Conservation (phyloP, 2,888 invertebrate genomes). For the Drosophila nigricruria region DNA sequence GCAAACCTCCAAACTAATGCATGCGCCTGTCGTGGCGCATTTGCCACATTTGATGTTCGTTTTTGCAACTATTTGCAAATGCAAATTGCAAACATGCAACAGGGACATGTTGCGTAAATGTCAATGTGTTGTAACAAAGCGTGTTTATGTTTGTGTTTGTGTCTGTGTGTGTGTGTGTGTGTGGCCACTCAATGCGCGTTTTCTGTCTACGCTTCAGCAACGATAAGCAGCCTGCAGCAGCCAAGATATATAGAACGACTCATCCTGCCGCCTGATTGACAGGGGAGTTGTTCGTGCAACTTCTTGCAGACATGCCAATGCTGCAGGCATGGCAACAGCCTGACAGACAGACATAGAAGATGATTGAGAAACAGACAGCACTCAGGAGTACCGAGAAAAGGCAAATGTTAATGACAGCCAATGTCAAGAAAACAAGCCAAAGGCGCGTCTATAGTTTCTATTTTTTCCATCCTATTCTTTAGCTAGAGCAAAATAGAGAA, state of each 20-base stretch:
- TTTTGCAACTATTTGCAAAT: conserved; percentile 81
- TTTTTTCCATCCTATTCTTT: background rate
- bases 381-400: conserved; percentile 9
- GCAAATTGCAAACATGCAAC: conserved; percentile 82
- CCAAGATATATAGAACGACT: conserved; percentile 36
- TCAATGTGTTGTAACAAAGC: conserved; percentile 62
- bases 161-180: conserved; percentile 16
- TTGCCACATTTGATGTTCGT: conserved; percentile 78
- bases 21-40: conserved; percentile 55
- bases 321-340: conserved; percentile 35
- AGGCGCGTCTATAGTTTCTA: conserved; percentile 8
- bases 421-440: conserved; percentile 24
- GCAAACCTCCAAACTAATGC: conserved; percentile 12
- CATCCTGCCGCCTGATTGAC: conserved; percentile 61
- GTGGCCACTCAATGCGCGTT: conserved; percentile 58
- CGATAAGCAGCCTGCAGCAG: conserved; percentile 62
- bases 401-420: conserved; percentile 34
- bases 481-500: background rate
- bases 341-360: conserved; percentile 11
- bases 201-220: conserved; percentile 50
- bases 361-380: conserved; percentile 18
- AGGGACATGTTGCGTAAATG: conserved; percentile 82
- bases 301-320: conserved; percentile 17
- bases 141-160: conserved; percentile 19
- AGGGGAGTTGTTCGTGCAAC: conserved; percentile 40